Base-by-base conservation (phyloP, 2,797 vertebrate genomes). In the Trachurus trachurus region DNA sequence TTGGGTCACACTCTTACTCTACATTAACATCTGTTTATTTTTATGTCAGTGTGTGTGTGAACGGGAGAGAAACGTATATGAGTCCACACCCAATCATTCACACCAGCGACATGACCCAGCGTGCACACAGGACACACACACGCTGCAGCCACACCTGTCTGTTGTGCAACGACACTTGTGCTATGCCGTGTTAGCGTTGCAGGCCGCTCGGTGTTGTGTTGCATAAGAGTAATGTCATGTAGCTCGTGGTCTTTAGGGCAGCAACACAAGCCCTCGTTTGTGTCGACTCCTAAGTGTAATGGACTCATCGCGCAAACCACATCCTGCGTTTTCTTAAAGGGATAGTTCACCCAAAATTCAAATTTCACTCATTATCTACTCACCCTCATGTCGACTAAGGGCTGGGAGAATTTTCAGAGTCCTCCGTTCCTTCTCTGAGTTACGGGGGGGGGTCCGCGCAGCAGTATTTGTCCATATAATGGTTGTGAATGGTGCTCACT, bases 211-310 rank as follows among this genome's bases (percentile, higher is more conserved):
- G 61, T 61, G 56, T 84, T 70, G n/a, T 59, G 76, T 87, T 89
- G 66, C 78, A 73, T 80, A 78, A 76, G 72, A 72, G 54, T 74
- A 77, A 78, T 37, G 39, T 56, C 44, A 80, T 42, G 52, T 10
- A 64, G 26, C 61, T n/a, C 0, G 6, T 53, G 61, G 65, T 57
- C 3, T 34, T 82, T 17, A 45, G 42, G 21, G 21, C 10, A 26
- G 77, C 54, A 71, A 76, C 64, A 58, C 37, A 59, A 74, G 15
- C 11, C 52, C 9, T 80, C 16, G 45, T 69, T 79, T 71, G 68
- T 68, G 61, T 69, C 49, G 13, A 13, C 45, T 26, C 8, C 1
- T 8, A 15, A 12, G 11, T 69, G 74, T 68, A 57, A 61, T 16
- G 5, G 57, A 0, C 50, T 68, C 39, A 44, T 64, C 53, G 62